Conservation (phyloP, 1,140 invertebrate genomes). For the Drosophila kurseongensis region DNA sequence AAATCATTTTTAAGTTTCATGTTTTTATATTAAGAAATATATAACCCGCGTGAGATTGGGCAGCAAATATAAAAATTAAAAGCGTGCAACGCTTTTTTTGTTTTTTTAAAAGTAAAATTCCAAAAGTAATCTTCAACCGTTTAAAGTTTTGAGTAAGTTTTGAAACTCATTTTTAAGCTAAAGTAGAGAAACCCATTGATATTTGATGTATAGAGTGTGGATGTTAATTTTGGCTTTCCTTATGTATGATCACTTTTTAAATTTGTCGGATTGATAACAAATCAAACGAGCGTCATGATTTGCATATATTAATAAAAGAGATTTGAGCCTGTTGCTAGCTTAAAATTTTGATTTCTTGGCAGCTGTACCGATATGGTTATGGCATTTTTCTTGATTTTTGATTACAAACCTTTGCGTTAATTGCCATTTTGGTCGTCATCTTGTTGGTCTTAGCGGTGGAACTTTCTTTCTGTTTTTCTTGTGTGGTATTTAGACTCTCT, state of each 20-base stretch:
- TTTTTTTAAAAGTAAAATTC: too few relatives aligned
- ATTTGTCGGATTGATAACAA: conserved; percentile 16
- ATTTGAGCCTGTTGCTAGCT: conserved; percentile 45
- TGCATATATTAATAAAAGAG: conserved; percentile 6
- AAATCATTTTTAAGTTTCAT: too few relatives aligned
- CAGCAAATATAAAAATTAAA: too few relatives aligned
- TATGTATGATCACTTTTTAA: neutral
- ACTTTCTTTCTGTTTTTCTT: conserved; percentile 20
- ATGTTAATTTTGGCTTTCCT: too few relatives aligned
- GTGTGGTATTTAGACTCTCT: neutral
- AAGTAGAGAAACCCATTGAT: too few relatives aligned
- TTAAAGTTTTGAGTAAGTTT: too few relatives aligned
- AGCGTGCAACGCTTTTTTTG: too few relatives aligned
- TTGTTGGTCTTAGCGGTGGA: conserved; percentile 13
- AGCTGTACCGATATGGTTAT: neutral
- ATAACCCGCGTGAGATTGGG: too few relatives aligned
- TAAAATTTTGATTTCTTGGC: conserved; percentile 10
- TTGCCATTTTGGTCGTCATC: conserved; percentile 81
- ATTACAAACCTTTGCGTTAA: conserved; percentile 77
- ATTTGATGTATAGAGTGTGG: too few relatives aligned
- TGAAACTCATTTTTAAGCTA: too few relatives aligned
- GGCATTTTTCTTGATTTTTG: neutral
- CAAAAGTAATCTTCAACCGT: too few relatives aligned
- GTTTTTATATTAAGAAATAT: too few relatives aligned
- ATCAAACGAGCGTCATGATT: conserved; percentile 11